Evolutionary conservation across 2,888 invertebrate species (phyloP), one percentile per base, ranked within the genome.

Genomic region (Ophioninae sp.): DNA sequence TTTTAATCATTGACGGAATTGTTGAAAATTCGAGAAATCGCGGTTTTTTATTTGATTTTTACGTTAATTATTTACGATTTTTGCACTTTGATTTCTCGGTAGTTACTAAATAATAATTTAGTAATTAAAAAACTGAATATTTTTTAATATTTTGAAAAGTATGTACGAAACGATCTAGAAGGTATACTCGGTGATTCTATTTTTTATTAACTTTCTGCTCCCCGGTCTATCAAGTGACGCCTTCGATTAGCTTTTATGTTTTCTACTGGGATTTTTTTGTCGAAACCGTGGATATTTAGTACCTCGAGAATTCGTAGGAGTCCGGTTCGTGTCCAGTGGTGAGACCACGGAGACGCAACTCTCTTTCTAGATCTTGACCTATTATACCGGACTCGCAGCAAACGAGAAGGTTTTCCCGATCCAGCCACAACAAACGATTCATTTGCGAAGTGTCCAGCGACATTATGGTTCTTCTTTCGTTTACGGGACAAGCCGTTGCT

Each of bases 311-410:
- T 93, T 99, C 99, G 93, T 98, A 98, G 1, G 99, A 99, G 92
- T 99, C 99, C 0, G 99, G 99, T 91, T 99, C 99, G 92, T 99
- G 99, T 0, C 99, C 99, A 1, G 97, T 96, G 0, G 98, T 99
- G 89, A 95, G 96, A 0, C 98, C 98, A 41, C 96, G 94, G 17
- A 95, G 94, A 17, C 95, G 94, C 89, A 99, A 94, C 93, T 97
- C 96, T 0, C 97, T 94, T 92, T 99, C 99, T 87, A 99, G 93
- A 93, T 99, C 99, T 92, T 99, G 99, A 0, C 99, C 99, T 51
- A 99, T 95, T 86, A 99, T 97, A 8, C 99, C 99, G 71, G 98
- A 95, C 94, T 99, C 97, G 90, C 96, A 95, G 90, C 97, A 96
- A 2, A 95, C 97, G 0, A 97, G 95, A 85, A 97, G 93, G 93